A percentile compares a stretch with the other conserved stretches of the same genome.
Evolutionary conservation across 1,140 invertebrate species (phyloP).

Genomic region (Trichoplusia ni): DNA sequence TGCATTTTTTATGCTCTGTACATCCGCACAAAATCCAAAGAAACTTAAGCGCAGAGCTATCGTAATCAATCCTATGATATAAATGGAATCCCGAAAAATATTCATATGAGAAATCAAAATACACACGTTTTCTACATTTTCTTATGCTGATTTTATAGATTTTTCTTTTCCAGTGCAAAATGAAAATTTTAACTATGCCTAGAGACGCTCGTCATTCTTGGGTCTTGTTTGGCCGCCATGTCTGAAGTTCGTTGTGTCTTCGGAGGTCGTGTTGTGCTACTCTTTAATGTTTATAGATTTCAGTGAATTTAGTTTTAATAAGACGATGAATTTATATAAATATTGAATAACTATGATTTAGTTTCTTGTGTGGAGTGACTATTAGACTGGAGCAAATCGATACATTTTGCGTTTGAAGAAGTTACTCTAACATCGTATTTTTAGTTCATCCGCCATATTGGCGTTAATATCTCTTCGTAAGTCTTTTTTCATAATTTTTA

Average conservation of each 20-base stretch:
- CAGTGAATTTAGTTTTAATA: conserved; percentile 69
- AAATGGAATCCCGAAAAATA: conserved; percentile 67
- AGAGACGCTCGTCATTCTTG: conserved; percentile 71
- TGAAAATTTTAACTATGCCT: conserved; percentile 63
- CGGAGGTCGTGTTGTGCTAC: conserved; percentile 76
- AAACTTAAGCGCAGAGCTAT: conserved; percentile 16
- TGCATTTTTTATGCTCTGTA: conserved; percentile 10
- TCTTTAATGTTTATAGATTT: conserved; percentile 74
- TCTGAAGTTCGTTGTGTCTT: conserved; percentile 76
- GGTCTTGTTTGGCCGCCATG: conserved; percentile 77
- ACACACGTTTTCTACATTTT: conserved; percentile 60
- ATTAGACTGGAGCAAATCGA: conserved; percentile 67
- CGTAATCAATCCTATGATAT: conserved; percentile 61
- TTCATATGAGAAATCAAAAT: conserved; percentile 62
- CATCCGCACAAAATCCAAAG: conserved; percentile 25
- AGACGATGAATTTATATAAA: conserved; percentile 67
- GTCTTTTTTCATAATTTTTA: conserved; percentile 78
- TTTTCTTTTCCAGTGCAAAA: conserved; percentile 70
- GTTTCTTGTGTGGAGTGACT: conserved; percentile 73
- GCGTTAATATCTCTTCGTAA: conserved; percentile 80
- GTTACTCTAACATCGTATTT: conserved; percentile 79
- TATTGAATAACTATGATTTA: conserved; percentile 64
- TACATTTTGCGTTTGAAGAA: conserved; percentile 72
- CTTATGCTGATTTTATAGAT: conserved; percentile 68
- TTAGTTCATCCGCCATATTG: conserved; percentile 81